A percentile compares a stretch with the other conserved stretches of the same genome.
Evolutionary conservation across 2,113 vertebrate species (phyloP).

Genomic region (Oryctolagus cuniculus): DNA sequence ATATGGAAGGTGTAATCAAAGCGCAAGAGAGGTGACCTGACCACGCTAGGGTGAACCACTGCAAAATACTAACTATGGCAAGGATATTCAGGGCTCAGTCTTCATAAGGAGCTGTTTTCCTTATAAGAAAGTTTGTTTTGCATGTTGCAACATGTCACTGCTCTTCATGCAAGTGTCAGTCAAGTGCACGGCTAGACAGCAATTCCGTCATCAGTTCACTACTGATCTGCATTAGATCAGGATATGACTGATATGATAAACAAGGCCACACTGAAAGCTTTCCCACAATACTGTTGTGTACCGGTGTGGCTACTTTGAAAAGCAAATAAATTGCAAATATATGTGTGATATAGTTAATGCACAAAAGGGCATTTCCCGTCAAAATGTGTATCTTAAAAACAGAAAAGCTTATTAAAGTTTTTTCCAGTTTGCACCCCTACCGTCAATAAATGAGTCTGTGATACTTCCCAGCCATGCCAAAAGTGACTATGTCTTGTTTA

Average conservation of each 20-base stretch:
- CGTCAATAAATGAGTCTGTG: not conserved
- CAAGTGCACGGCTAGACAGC: not conserved
- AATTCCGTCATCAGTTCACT: slow-evolving; percentile 40
- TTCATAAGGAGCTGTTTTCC: slow-evolving; percentile 1
- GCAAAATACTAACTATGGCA: not conserved
- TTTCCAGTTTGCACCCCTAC: not conserved
- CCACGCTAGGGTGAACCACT: not conserved
- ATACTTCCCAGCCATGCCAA: not conserved
- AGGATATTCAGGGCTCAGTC: not conserved
- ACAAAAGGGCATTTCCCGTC: not conserved
- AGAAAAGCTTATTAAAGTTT: not conserved
- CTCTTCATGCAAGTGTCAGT: slow-evolving; percentile 61
- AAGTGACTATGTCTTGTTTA: not conserved
- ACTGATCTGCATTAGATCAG: slow-evolving; percentile 3
- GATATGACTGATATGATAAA: not conserved
- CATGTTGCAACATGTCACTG: slow-evolving; percentile 33
- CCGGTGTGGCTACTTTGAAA: not conserved
- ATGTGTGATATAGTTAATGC: not conserved
- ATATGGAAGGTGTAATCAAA: slow-evolving; percentile 72
- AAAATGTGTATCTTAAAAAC: not conserved
- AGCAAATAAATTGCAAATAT: slow-evolving; percentile 12
- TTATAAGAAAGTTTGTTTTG: not conserved
- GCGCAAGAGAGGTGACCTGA: slow-evolving; percentile 44
- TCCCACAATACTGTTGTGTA: not conserved
- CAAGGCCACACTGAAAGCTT: not conserved